phyloP scores from a whole-genome alignment of 1,140 invertebrate genomes.

The Babylonia areolata region DNA sequence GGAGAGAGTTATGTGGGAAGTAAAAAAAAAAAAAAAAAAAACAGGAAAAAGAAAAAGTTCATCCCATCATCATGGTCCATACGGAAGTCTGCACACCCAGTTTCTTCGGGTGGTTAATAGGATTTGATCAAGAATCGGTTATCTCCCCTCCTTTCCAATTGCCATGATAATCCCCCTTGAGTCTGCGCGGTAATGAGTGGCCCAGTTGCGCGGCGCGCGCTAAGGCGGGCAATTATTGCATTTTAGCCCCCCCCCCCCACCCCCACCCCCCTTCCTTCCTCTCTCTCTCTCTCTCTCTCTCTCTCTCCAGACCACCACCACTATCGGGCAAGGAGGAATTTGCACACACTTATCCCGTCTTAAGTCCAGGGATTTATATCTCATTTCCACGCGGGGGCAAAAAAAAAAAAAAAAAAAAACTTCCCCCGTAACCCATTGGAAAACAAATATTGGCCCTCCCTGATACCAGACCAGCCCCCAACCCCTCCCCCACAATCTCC shows the following conservation, averaged over 20 bases:
- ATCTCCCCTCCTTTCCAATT: constrained; percentile 41
- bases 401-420: constrained; percentile 21
- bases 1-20: background rate
- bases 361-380: constrained; percentile 48
- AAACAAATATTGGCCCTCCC: constrained; percentile 39
- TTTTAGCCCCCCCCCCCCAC: constrained; percentile 37
- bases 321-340: too few species aligned
- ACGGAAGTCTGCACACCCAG: constrained; percentile 9
- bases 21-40: background rate
- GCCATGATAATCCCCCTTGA: constrained; percentile 41
- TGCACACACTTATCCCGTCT: constrained; percentile 45
- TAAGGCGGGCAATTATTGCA: constrained; percentile 51
- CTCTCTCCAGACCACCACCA: too few species aligned
- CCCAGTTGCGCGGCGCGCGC: constrained; percentile 23
- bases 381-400: constrained; percentile 48
- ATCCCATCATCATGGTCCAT: too few species aligned
- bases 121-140: constrained; percentile 41
- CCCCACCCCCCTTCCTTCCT: too few species aligned
- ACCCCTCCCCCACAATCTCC: too few species aligned
- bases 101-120: constrained; percentile 37
- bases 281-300: too few species aligned
- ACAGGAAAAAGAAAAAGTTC: background rate
- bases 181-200: constrained; percentile 42
- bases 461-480: constrained; percentile 37
- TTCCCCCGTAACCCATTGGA: constrained; percentile 40